These are phyloP conservation scores for Biston betularia DNA, from an alignment of 2,888 invertebrate genomes.

Conservation along the genomic window DNA sequence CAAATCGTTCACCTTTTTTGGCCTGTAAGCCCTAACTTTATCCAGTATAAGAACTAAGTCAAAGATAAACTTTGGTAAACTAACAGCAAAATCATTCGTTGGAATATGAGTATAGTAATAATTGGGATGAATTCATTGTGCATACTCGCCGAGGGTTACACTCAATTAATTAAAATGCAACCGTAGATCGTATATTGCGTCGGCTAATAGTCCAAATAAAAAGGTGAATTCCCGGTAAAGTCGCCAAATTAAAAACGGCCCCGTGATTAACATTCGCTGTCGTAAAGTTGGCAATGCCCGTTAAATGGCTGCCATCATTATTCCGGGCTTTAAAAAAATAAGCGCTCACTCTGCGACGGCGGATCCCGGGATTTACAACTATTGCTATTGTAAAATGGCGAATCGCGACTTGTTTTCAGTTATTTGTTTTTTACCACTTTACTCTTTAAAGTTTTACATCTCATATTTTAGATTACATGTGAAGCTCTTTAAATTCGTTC, in stretches of 20 bases:
- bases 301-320: slow-evolving; percentile 38
- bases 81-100: too few relatives aligned
- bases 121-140: too few relatives aligned
- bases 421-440: slow-evolving; percentile 6
- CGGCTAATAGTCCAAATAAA: slow-evolving; percentile 40
- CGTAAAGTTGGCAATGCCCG: slow-evolving; percentile 30
- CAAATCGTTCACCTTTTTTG: too few relatives aligned
- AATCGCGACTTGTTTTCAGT: slow-evolving; percentile 34
- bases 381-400: slow-evolving; percentile 49
- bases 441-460: neutral
- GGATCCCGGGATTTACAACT: slow-evolving; percentile 50
- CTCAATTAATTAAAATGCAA: slow-evolving; percentile 37
- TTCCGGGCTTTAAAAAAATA: slow-evolving; percentile 45
- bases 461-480: too few relatives aligned
- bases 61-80: too few relatives aligned
- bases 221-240: slow-evolving; percentile 39
- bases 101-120: neutral
- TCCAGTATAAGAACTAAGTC: too few relatives aligned
- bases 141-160: neutral
- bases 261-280: slow-evolving; percentile 42
- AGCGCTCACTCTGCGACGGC: slow-evolving; percentile 35
- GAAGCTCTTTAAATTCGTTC: neutral
- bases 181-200: slow-evolving; percentile 26
- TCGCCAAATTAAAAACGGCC: slow-evolving; percentile 41
- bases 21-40: too few relatives aligned